Base-by-base conservation (phyloP, 2,113 vertebrate species). In the Anguilla japonica region DNA sequence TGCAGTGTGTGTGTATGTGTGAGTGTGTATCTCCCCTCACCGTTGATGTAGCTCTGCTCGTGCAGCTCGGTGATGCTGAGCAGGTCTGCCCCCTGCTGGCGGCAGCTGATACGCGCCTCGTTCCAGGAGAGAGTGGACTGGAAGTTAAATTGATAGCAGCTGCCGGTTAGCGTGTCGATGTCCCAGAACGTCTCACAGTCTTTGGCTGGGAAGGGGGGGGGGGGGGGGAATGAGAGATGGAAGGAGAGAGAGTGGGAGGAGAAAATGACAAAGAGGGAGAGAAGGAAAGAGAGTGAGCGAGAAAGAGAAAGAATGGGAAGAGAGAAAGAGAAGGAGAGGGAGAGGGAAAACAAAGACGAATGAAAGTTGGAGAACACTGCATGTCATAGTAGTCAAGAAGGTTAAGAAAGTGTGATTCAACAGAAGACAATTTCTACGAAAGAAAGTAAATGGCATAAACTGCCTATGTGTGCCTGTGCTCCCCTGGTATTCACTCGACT, bases 71-170 rank as follows among this genome's bases (percentile, higher is more conserved):
- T 98, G 96, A 99, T 97, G 94, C 98, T 99, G 9, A 99, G 95
- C 90, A 99, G 95, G 87, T 98, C 97, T 0, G 98, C 97, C 5
- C 96, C 97, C 92, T 99, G 98, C 93, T 99, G 98, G 91, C 97
- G 96, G 9, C 98, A 99, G 88, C 98, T 99, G 93, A 96, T 96
- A 92, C 97, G 97, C 41, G 98, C 97, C 90, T 99, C 98, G 22
- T 94, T 95, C 98, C 98, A 99, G 0, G 98, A 98, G 91, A 99
- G 92, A 0, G 97, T 98, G 0, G 98, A 97, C 94, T 98, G 97
- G 93, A 99, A 98, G 93, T 99, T 99, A 92, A 99, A 99, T 95
- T 99, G 98, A 95, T 99, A 99, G 93, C 98, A 99, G 94, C 97
- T 99, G 92, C 97, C 95, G 0, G 97, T 99, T 93, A 99, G 92